Conservation (phyloP, 2,797 vertebrate genomes). For the Amazonetta brasiliensis region DNA sequence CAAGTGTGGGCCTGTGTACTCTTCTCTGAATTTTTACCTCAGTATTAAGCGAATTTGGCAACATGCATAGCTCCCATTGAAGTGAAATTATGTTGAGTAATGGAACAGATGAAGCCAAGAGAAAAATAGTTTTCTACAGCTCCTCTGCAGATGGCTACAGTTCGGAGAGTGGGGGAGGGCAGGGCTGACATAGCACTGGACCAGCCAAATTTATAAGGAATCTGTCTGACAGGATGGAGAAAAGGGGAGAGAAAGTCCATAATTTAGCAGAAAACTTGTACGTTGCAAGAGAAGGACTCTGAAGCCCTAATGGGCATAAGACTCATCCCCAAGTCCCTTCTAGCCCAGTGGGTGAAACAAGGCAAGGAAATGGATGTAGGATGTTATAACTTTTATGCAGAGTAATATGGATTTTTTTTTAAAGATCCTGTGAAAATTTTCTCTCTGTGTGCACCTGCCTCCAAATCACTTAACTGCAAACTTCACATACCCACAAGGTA, state of each 20-base stretch:
- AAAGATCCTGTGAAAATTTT: background rate
- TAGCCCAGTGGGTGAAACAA: background rate
- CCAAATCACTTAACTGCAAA: background rate
- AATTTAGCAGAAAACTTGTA: background rate
- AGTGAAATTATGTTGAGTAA: slow-evolving; percentile 4
- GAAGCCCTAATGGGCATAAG: background rate
- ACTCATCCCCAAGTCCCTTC: background rate
- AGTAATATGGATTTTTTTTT: background rate
- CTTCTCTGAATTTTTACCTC: background rate
- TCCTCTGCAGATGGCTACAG: background rate
- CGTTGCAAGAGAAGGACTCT: background rate
- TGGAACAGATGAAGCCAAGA: background rate
- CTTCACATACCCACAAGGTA: background rate
- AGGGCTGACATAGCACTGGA: background rate
- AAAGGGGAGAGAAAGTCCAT: background rate
- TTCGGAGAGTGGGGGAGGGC: background rate
- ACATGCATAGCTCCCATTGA: background rate
- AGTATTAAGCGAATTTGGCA: background rate
- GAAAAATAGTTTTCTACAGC: background rate
- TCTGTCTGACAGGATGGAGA: background rate
- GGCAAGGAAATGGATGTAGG: background rate
- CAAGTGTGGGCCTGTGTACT: background rate
- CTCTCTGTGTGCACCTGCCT: background rate
- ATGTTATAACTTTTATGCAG: background rate
- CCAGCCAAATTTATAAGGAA: background rate